Evolutionary conservation across 2,113 vertebrate species (phyloP).

Genomic region (Orycteropus afer): DNA sequence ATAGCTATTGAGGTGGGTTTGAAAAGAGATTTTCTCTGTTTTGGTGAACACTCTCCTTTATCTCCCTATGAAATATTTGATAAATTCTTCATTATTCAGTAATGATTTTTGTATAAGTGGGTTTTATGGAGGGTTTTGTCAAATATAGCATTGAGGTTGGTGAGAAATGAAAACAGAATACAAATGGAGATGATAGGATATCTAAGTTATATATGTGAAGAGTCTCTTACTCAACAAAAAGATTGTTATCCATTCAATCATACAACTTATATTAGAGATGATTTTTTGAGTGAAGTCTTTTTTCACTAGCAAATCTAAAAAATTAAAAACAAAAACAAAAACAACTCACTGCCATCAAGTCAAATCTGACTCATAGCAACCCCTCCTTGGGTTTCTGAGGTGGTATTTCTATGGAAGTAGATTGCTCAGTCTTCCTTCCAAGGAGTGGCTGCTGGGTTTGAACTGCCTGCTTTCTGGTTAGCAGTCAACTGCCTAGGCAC

Average conservation of each 20-base stretch:
- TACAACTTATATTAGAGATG: background rate
- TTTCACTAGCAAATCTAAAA: too few species aligned
- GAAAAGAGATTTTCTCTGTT: background rate
- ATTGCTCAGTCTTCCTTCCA: too few species aligned
- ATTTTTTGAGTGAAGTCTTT: background rate
- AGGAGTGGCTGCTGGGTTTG: too few species aligned
- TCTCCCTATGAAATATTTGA: background rate
- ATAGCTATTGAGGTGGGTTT: background rate
- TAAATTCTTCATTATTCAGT: background rate
- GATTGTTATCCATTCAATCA: too few species aligned
- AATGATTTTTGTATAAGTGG: background rate
- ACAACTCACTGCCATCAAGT: too few species aligned
- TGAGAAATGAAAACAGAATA: background rate
- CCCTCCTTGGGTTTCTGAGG: too few species aligned
- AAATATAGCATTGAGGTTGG: background rate
- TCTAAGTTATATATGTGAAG: background rate
- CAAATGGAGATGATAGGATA: too few species aligned
- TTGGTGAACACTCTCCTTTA: background rate
- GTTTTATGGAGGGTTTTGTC: background rate
- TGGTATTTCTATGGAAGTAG: too few species aligned
- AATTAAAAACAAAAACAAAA: too few species aligned
- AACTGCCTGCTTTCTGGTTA: too few species aligned
- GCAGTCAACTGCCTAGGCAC: too few species aligned
- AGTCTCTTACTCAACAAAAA: background rate
- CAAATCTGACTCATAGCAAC: too few species aligned